These are phyloP conservation scores for Bostrychus sinensis DNA, from an alignment of 2,113 vertebrate species.

Conservation along the genomic window DNA sequence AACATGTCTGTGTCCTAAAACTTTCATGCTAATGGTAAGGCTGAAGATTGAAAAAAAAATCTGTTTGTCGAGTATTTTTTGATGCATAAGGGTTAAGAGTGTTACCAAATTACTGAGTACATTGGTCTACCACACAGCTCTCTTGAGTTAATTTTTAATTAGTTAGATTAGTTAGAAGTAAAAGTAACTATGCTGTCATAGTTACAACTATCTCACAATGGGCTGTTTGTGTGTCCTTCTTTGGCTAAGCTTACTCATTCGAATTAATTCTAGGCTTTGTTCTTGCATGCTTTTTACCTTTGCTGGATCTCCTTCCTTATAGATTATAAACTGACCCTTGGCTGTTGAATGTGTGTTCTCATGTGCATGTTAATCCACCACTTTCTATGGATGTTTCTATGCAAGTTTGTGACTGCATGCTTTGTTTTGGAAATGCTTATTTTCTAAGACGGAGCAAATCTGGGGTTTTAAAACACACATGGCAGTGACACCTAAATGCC, in stretches of 20 bases:
- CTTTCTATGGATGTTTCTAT: conserved; percentile 19
- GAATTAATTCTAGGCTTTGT: conserved; percentile 41
- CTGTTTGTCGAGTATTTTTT: not conserved
- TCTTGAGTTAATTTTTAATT: conserved; percentile 49
- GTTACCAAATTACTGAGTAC: conserved; percentile 17
- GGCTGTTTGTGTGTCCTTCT: conserved; percentile 41
- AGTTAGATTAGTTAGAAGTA: no score
- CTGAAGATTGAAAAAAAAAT: not conserved
- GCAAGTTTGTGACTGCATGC: conserved; percentile 24
- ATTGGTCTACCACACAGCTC: conserved; percentile 43
- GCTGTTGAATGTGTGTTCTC: conserved; percentile 27
- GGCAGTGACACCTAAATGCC: conserved; percentile 8
- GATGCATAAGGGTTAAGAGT: conserved; percentile 2
- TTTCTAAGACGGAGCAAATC: conserved; percentile 42
- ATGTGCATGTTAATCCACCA: conserved; percentile 56
- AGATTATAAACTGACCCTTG: conserved; percentile 22
- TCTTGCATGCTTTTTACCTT: conserved; percentile 58
- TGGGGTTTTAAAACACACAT: conserved; percentile 11
- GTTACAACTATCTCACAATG: conserved; percentile 51
- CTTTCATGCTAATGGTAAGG: no score
- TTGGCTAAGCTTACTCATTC: conserved; percentile 39
- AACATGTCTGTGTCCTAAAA: not conserved
- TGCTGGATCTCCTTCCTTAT: conserved; percentile 29
- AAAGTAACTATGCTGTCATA: conserved; percentile 64
- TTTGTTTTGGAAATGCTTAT: conserved; percentile 18